Base-by-base conservation (phyloP, 2,888 invertebrate species). In the Tenthredo distinguenda region DNA sequence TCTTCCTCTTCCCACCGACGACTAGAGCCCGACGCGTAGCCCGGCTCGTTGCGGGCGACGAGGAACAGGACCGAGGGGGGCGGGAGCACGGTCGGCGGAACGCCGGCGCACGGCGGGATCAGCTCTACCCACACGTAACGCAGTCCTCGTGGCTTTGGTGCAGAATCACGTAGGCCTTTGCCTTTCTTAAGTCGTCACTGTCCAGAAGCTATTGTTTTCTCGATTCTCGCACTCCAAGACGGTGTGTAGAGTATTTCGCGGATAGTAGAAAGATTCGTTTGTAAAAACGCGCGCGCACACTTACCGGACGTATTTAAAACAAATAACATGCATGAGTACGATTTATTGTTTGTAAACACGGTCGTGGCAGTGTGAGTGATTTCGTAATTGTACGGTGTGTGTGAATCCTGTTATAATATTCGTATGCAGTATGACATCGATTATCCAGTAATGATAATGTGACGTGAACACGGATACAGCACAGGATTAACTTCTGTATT, bases 41-140 rank as follows among this genome's bases (percentile, higher is more conserved):
- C 1, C 55, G 55, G n/a, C 55, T 55, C 55, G 55, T 18, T n/a
- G 18, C n/a, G 71, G 37, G 18, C 37, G 37, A n/a, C 37, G n/a
- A 18, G 37, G 26, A 62, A 47, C 81, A 10, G 1, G 65, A 15
- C 1, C 31, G 31, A 50, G 18, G 26, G 55, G 55, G 68, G n/a
- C 2, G 55, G 74, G 68, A 34, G 58, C 21, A 31, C 37, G 65
- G 71, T 77, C 76, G 72, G 40, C 21, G 84, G 62, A 43, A 72
- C 72, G 85, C 62, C 79, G 85, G 58, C 37, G 74, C 76, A 65
- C 55, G 77, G 58, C 58, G 79, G 21, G 72, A 21, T 74, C 34
- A 55, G 37, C 85, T 31, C 76, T 31, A 43, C 65, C 58, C 34
- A 55, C 40, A 76, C 79, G 31, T 77, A 26, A 47, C 76, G 40